A percentile compares a stretch with the other conserved stretches of the same genome.
phyloP scores from a whole-genome alignment of 2,113 vertebrate species.

The Cinclus mexicanus region DNA sequence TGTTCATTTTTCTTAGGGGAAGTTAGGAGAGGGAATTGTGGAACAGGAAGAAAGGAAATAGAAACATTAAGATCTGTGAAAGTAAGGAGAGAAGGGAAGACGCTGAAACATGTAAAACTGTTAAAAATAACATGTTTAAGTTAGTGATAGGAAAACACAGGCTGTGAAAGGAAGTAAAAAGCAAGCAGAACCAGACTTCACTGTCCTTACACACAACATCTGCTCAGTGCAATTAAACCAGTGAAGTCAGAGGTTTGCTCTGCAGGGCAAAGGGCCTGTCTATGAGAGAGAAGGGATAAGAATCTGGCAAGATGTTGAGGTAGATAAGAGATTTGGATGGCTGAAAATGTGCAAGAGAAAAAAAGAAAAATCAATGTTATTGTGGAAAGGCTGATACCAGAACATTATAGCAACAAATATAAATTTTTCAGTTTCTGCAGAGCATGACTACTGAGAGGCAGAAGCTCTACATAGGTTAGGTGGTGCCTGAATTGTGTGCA shows the following conservation, averaged over 20 bases:
- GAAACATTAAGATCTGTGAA: background rate
- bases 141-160: background rate
- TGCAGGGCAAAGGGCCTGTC: background rate
- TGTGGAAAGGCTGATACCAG: background rate
- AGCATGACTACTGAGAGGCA: background rate
- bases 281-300: background rate
- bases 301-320: background rate
- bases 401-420: background rate
- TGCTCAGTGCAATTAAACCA: background rate
- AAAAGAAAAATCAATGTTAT: background rate
- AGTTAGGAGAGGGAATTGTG: background rate
- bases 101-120: background rate
- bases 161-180: background rate
- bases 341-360: background rate
- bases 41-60: background rate
- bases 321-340: background rate
- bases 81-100: background rate
- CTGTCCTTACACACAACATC: background rate
- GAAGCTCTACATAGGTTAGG: background rate
- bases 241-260: background rate
- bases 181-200: background rate
- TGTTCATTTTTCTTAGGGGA: background rate
- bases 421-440: background rate
- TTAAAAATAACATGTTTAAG: background rate
- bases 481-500: background rate